Base-by-base conservation (phyloP, 1,140 invertebrate species). In the Bombus superbus region DNA sequence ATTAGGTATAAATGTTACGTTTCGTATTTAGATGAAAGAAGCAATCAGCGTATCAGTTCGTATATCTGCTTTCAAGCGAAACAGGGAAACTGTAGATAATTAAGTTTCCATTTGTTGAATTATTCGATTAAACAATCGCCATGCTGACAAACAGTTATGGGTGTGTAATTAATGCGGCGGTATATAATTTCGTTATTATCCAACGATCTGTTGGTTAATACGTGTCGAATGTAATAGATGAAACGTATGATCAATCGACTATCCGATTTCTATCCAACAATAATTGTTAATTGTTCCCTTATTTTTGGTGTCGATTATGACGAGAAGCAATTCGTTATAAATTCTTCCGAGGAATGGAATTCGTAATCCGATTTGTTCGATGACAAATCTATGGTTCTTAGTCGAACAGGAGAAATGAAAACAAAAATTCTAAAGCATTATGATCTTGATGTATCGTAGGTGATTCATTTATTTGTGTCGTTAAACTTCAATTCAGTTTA, bases 181-280 rank as follows among this genome's bases (percentile, higher is more conserved):
- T 69, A 66, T 72, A 75, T 86, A 83, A 86, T 86, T 83, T 86
- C 66, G 81, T 86, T 86, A 83, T 72, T 83, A 57, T 71, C 66
- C 47, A 83, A 78, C 81, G 81, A 83, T 77, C 80, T 76, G 66
- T 77, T 47, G 73, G 53, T 86, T 84, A 82, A 74, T 82, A 57
- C 79, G 38, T 15, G 38, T 59, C 66, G 66, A 81, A 82, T 53
- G 40, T 62, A 82, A 82, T 47, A 68, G 76, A 86, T 79, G 84
- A 68, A 80, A 80, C 62, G 62, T 69, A 72, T 22, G 44, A 69
- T 15, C 71, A 81, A 85, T 85, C 15, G 84, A 35, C 69, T 85
- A 57, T 15, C n/a, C 81, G 28, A 53, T 25, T 59, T 25, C 40
- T 25, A 22, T 18, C 13, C n/a, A 66, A 64, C 57, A 32, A 66